Evolutionary conservation across 2,797 vertebrate species (phyloP).

Genomic region (Acropternis orthonyx): DNA sequence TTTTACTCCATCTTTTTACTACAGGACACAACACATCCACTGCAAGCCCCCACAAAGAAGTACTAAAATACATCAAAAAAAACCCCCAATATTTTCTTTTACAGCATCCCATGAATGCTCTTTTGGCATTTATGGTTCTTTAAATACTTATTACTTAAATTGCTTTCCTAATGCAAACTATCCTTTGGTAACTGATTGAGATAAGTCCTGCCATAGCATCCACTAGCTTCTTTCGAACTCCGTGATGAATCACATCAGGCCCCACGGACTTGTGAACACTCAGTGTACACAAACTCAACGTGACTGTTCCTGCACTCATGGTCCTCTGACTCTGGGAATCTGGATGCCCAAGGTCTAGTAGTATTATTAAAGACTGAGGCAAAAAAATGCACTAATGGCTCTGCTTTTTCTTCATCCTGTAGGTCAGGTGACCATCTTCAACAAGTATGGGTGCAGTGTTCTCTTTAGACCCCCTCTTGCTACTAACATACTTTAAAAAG

Average conservation of each 20-base stretch:
- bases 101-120: background rate
- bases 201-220: background rate
- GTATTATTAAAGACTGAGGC: background rate
- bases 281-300: background rate
- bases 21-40: background rate
- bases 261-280: background rate
- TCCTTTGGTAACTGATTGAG: background rate
- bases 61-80: background rate
- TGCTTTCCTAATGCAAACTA: background rate
- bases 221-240: background rate
- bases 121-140: background rate
- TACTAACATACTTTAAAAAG: background rate
- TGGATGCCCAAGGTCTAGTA: background rate
- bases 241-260: background rate
- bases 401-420: background rate
- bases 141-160: background rate
- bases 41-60: background rate
- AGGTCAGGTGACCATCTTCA: background rate
- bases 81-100: fast-evolving
- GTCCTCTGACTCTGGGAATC: background rate
- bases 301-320: background rate
- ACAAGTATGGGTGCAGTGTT: background rate
- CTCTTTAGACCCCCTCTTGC: background rate
- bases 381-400: background rate
- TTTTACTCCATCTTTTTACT: background rate